Conservation (phyloP, 2,113 vertebrate genomes). For the Platysteira castanea region DNA sequence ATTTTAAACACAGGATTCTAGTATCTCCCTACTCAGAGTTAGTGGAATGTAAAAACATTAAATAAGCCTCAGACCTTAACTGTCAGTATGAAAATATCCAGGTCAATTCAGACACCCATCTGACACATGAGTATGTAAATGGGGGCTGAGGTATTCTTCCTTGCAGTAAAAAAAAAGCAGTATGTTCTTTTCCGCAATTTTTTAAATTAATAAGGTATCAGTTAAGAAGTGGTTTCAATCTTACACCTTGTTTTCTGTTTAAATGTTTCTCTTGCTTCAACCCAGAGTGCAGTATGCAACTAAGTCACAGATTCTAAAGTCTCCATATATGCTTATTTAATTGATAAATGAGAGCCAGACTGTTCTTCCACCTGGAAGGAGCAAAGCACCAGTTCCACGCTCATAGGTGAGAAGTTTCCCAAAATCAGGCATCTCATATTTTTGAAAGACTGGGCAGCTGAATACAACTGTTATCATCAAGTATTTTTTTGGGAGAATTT, state of each 20-base stretch:
- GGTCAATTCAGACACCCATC: background rate
- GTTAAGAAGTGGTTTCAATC: background rate
- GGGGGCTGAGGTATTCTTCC: background rate
- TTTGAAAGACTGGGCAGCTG: background rate
- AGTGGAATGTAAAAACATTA: background rate
- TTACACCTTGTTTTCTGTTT: background rate
- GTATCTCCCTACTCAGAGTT: background rate
- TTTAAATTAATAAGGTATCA: background rate
- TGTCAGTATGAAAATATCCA: background rate
- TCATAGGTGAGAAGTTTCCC: background rate
- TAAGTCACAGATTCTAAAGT: background rate
- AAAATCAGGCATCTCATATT: background rate
- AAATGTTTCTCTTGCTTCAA: background rate
- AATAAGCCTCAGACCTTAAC: background rate
- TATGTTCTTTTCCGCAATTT: background rate
- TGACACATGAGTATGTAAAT: background rate
- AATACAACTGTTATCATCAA: background rate
- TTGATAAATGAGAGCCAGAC: fast-evolving
- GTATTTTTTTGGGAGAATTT: background rate
- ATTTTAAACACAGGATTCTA: background rate
- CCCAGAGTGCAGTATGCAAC: background rate
- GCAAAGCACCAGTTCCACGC: background rate
- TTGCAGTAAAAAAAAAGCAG: background rate
- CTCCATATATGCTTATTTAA: background rate
- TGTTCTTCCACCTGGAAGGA: background rate